These are phyloP conservation scores for Manduca sexta DNA, from an alignment of 1,140 invertebrate species.

Conservation along the genomic window DNA sequence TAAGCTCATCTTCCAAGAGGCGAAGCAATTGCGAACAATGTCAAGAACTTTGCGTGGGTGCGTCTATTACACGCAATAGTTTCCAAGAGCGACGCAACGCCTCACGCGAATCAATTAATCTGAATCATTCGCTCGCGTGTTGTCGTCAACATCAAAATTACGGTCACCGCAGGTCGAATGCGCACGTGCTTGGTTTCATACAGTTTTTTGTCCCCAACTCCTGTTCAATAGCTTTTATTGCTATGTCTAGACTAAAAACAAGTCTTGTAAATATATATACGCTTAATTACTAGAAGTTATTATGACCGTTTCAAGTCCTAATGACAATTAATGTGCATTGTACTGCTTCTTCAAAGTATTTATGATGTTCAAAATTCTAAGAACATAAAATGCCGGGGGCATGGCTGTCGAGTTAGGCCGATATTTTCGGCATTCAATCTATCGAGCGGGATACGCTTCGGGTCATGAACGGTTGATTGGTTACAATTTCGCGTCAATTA, in stretches of 20 bases:
- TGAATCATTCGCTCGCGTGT: slow-evolving; percentile 35
- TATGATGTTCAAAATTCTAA: too few relatives aligned
- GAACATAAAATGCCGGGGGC: too few relatives aligned
- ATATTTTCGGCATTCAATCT: slow-evolving; percentile 4
- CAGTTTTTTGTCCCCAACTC: neutral
- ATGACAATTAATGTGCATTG: too few relatives aligned
- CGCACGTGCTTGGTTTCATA: slow-evolving; percentile 13
- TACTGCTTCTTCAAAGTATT: too few relatives aligned
- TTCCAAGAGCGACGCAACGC: slow-evolving; percentile 20
- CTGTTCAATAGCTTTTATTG: neutral
- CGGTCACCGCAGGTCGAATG: slow-evolving; percentile 5
- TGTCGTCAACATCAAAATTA: slow-evolving; percentile 19
- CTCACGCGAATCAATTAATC: slow-evolving; percentile 41
- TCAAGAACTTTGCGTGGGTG: slow-evolving; percentile 42
- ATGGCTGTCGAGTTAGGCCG: neutral
- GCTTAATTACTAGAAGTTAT: too few relatives aligned
- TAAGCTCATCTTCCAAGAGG: too few relatives aligned
- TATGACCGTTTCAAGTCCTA: too few relatives aligned
- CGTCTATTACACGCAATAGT: slow-evolving; percentile 28
- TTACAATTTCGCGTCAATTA: slow-evolving; percentile 68
- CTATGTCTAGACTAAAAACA: too few relatives aligned
- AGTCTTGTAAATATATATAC: too few relatives aligned
- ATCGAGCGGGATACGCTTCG: slow-evolving; percentile 9
- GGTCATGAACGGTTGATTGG: slow-evolving; percentile 52
- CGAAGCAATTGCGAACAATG: slow-evolving; percentile 6